A percentile compares a stretch with the other conserved stretches of the same genome.
These are phyloP conservation scores for Erpornis zantholeuca DNA, from an alignment of 2,113 vertebrate species.

Conservation along the genomic window DNA sequence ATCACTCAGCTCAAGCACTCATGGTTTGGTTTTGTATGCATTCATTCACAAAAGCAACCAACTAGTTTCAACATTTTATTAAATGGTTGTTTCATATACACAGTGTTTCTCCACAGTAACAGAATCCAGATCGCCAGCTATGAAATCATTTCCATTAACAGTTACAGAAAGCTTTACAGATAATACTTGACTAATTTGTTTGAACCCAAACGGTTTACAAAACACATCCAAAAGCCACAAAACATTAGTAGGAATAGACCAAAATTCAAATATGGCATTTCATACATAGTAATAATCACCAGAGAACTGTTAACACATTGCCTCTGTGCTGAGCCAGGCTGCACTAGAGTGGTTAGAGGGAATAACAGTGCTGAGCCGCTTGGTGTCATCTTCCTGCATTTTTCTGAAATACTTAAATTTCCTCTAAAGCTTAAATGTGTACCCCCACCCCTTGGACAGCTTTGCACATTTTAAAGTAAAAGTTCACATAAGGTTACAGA, in stretches of 20 bases:
- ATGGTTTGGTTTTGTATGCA: conserved; percentile 63
- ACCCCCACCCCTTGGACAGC: conserved; percentile 22
- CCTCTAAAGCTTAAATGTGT: conserved; percentile 1
- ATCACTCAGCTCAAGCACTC: conserved; percentile 69
- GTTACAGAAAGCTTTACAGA: conserved; percentile 79
- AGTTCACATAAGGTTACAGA: conserved; percentile 55
- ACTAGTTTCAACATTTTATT: conserved; percentile 85
- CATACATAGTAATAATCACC: conserved; percentile 62
- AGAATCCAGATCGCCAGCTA: conserved; percentile 66
- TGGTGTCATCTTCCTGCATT: neutral
- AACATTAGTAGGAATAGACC: conserved; percentile 76
- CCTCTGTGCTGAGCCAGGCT: conserved; percentile 46
- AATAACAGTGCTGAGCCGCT: conserved; percentile 52
- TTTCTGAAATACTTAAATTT: neutral
- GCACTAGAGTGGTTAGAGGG: conserved; percentile 35
- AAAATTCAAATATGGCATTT: conserved; percentile 74
- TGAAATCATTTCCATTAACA: conserved; percentile 63
- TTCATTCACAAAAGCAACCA: conserved; percentile 83
- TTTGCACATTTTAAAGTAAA: conserved; percentile 37
- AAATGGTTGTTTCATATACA: conserved; percentile 75
- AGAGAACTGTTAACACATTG: conserved; percentile 60
- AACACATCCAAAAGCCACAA: conserved; percentile 62
- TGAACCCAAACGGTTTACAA: conserved; percentile 83
- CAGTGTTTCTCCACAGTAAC: conserved; percentile 75
- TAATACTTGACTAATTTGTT: conserved; percentile 80